Evolutionary conservation across 2,797 vertebrate species (phyloP), one percentile per base, ranked within the genome.

Genomic region (Alcedo atthis): DNA sequence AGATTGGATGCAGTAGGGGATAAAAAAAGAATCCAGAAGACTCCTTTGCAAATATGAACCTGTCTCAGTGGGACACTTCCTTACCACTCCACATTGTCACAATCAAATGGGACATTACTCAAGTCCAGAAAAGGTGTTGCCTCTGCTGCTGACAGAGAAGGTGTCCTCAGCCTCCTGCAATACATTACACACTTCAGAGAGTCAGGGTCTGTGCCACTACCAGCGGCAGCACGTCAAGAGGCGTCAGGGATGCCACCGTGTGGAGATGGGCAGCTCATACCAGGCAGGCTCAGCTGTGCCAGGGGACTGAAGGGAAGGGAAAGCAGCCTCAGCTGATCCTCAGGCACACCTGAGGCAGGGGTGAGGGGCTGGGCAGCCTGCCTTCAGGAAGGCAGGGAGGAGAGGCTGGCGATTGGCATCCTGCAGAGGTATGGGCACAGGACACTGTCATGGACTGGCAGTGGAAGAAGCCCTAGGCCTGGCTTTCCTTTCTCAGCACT

Each of bases 31-130:
- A 87, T 73, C 66, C 93, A 91, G 74, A 78, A 96, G 86, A 95
- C 92, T 91, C 80, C 82, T 94, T 95, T 94, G 85, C 94, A 95
- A 95, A 95, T 75, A 95, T 67, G 79, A 93, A 90, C 95, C 93
- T 93, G 94, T 86, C 92, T 90, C 85, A 51, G 76, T 58, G 37
- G 75, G 90, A 71, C 68, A 12, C 89, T 92, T 96, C 94, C 95
- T 90, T 89, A 77, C 3, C 53, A 79, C 91, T 95, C 94, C 90
- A 53, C 67, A 88, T 93, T 94, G 90, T 91, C 81, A 93, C 93
- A 94, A 92, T 89, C 73, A 84, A 95, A 93, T 8, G 84, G 89
- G 87, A 81, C 73, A 85, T 93, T 66, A 91, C 63, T 92, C 90
- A 93, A 96, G 93, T 96, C 89, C 94, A 89, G 94, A 94, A 76